Conservation (phyloP, 1,140 invertebrate species). For the Trichoplusia ni region DNA sequence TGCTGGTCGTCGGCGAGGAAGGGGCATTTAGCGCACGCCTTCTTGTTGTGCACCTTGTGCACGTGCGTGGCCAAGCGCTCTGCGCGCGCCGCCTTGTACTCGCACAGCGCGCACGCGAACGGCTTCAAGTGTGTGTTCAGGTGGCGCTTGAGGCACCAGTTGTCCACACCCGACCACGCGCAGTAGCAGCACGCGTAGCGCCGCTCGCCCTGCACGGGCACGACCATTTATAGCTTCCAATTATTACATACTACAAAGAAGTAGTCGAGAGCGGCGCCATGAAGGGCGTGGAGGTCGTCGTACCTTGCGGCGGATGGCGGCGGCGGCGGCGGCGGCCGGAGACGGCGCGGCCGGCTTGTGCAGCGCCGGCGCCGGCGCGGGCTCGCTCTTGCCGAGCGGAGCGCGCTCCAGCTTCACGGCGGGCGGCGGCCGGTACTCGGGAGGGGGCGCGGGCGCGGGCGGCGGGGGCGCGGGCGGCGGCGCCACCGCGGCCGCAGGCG, state of each 20-base stretch:
- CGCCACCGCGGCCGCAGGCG: conserved; percentile 82
- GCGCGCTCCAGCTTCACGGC: conserved; percentile 59
- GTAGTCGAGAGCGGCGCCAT: too few species aligned
- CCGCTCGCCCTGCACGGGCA: conserved; percentile 77
- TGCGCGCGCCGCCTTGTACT: conserved; percentile 83
- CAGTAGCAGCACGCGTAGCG: conserved; percentile 93
- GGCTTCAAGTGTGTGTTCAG: conserved; percentile 96
- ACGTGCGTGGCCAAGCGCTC: conserved; percentile 93
- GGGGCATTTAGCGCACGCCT: conserved; percentile 92
- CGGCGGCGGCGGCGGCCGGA: conserved; percentile 42
- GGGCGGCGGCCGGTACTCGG: conserved; percentile 44
- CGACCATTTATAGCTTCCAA: conserved; percentile 54
- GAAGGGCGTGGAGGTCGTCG: conserved; percentile 45
- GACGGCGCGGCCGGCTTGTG: conserved; percentile 51
- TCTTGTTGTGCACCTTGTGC: conserved; percentile 94
- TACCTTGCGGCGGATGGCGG: conserved; percentile 29
- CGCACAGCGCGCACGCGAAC: conserved; percentile 93
- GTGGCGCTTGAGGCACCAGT: conserved; percentile 95
- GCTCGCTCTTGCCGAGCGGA: conserved; percentile 57
- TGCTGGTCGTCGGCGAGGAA: conserved; percentile 91
- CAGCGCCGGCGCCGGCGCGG: conserved; percentile 30
- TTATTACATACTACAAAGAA: too few species aligned
- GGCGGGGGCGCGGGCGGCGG: conserved; percentile 74
- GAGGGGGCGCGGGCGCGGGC: conserved; percentile 66
- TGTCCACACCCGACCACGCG: conserved; percentile 95